Evolutionary conservation across 2,113 vertebrate genomes (phyloP).

Genomic region (Tychaedon coryphoeus): DNA sequence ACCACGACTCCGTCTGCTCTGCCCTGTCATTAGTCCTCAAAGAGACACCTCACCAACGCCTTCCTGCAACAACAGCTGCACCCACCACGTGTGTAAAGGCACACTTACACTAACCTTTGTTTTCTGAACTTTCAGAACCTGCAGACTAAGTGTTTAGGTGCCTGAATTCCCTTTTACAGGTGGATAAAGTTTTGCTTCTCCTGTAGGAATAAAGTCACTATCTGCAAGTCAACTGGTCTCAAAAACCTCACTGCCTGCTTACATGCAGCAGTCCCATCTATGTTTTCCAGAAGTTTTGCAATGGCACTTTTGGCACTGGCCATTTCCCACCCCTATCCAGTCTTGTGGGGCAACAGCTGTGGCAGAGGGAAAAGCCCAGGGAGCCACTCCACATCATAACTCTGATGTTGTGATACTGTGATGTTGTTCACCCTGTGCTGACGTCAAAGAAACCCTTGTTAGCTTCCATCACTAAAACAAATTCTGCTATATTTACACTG

Average conservation of each 20-base stretch:
- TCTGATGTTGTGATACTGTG: background rate
- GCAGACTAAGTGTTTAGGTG: background rate
- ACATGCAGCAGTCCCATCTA: background rate
- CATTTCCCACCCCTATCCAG: background rate
- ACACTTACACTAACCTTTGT: background rate
- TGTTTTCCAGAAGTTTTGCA: background rate
- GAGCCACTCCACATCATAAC: background rate
- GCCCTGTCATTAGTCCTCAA: background rate
- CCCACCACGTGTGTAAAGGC: background rate
- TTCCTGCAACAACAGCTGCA: background rate
- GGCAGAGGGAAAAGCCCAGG: background rate
- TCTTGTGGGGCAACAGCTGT: accelerated
- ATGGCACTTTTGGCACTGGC: background rate
- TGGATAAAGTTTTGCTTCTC: background rate
- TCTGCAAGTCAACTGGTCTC: background rate
- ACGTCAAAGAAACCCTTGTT: background rate
- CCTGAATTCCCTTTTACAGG: background rate
- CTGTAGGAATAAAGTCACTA: background rate
- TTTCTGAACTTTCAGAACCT: background rate
- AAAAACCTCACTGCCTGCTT: background rate
- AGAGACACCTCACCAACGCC: background rate
- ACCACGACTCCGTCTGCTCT: background rate
- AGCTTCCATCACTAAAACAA: background rate
- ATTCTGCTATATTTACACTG: background rate
- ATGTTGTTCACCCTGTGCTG: background rate